phyloP scores from a whole-genome alignment of 2,888 invertebrate species.

The Ophioninae sp. region DNA sequence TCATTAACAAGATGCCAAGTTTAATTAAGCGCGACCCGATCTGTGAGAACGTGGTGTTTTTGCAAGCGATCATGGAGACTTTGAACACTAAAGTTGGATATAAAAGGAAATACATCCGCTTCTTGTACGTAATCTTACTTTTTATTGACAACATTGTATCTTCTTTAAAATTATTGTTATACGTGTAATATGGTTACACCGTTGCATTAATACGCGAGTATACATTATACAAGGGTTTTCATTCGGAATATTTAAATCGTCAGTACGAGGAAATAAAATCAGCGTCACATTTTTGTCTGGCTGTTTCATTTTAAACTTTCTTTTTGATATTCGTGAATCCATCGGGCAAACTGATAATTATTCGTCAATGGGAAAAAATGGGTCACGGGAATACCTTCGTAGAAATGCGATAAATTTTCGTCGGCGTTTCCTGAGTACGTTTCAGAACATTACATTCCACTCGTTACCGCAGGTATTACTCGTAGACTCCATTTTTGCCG shows the following conservation, averaged over 20 bases:
- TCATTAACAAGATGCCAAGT: too few species aligned
- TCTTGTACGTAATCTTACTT: constrained; percentile 74
- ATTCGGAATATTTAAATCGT: constrained; percentile 68
- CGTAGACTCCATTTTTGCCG: constrained; percentile 26
- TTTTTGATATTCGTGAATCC: constrained; percentile 30
- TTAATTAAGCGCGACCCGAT: too few species aligned
- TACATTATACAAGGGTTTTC: constrained; percentile 75
- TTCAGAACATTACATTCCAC: constrained; percentile 43
- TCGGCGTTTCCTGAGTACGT: constrained; percentile 33
- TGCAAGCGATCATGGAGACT: not conserved
- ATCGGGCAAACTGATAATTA: constrained; percentile 10
- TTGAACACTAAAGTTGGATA: not conserved
- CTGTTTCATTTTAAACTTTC: constrained; percentile 5
- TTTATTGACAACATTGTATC: constrained; percentile 81
- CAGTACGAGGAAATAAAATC: constrained; percentile 61
- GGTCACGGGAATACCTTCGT: constrained; percentile 29
- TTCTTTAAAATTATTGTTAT: constrained; percentile 72
- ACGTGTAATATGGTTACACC: constrained; percentile 77
- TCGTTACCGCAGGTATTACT: constrained; percentile 46
- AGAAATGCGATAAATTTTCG: constrained; percentile 28
- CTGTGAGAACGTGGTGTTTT: too few species aligned
- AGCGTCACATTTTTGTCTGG: constrained; percentile 40
- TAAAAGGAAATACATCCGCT: not conserved
- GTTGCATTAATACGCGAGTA: constrained; percentile 74
- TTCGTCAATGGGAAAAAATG: constrained; percentile 20